Evolutionary conservation across 2,113 vertebrate species (phyloP).

Genomic region (Misgurnus mizolepis): DNA sequence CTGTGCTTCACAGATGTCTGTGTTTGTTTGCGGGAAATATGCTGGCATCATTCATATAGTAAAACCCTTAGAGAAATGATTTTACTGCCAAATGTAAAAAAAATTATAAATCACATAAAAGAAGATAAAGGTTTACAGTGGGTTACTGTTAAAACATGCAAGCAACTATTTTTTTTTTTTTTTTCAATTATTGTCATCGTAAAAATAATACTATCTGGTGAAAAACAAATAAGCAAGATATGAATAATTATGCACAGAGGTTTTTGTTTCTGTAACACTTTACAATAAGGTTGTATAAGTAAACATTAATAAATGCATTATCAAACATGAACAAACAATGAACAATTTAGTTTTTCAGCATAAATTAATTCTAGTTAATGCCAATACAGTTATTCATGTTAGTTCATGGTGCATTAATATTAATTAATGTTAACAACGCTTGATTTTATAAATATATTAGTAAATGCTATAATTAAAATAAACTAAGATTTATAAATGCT

Average conservation of each 20-base stretch:
- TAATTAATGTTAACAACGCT: too few relatives aligned
- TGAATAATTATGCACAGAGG: neutral
- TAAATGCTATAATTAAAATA: too few relatives aligned
- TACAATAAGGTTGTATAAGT: too few relatives aligned
- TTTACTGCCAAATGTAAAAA: conserved; percentile 46
- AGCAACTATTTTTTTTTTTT: conserved; percentile 1
- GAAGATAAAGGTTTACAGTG: conserved; percentile 17
- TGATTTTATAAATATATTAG: too few relatives aligned
- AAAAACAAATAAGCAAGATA: neutral
- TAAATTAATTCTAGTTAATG: too few relatives aligned
- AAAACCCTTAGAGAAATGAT: conserved; percentile 46
- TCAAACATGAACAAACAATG: too few relatives aligned
- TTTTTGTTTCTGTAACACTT: too few relatives aligned
- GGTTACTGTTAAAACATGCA: conserved; percentile 8
- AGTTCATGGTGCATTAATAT: too few relatives aligned
- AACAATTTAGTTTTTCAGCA: too few relatives aligned
- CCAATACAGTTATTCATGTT: too few relatives aligned
- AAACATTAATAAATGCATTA: too few relatives aligned
- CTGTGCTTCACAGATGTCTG: conserved; percentile 55
- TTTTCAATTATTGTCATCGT: neutral
- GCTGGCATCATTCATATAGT: conserved; percentile 55
- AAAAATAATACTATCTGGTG: neutral
- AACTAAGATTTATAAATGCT: too few relatives aligned
- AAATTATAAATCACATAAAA: conserved; percentile 36
- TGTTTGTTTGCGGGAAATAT: conserved; percentile 46